These are phyloP conservation scores for Corvus hawaiiensis DNA, from an alignment of 2,113 vertebrate genomes.

Conservation along the genomic window DNA sequence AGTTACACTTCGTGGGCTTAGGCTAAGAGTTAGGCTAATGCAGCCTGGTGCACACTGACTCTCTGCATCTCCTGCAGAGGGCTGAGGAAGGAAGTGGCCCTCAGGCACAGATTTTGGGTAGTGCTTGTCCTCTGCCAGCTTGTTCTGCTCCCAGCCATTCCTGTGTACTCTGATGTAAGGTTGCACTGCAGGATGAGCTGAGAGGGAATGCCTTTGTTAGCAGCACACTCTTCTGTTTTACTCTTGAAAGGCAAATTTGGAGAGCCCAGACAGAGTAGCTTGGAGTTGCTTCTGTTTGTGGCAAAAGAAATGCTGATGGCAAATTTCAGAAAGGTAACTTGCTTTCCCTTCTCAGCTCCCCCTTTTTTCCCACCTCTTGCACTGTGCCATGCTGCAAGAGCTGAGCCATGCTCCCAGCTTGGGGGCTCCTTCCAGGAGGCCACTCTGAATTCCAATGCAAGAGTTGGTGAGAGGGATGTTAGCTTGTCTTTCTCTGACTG, in stretches of 20 bases:
- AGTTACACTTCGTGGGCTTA: not conserved
- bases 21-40: not conserved
- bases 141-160: not conserved
- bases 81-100: not conserved
- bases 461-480: not conserved
- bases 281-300: not conserved
- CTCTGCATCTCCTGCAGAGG: not conserved
- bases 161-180: not conserved
- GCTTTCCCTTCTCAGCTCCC: not conserved
- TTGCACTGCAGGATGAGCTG: not conserved
- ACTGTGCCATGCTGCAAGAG: not conserved
- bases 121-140: not conserved
- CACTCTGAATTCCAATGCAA: not conserved
- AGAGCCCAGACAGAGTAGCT: not conserved
- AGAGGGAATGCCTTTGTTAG: not conserved
- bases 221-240: not conserved
- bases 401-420: not conserved
- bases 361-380: not conserved
- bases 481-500: not conserved
- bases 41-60: fast-evolving
- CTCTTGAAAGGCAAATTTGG: not conserved
- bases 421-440: not conserved
- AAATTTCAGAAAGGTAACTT: not conserved
- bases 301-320: not conserved
- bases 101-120: not conserved